Conservation (phyloP, 2,888 invertebrate genomes). For the Mactromeris polynyma region DNA sequence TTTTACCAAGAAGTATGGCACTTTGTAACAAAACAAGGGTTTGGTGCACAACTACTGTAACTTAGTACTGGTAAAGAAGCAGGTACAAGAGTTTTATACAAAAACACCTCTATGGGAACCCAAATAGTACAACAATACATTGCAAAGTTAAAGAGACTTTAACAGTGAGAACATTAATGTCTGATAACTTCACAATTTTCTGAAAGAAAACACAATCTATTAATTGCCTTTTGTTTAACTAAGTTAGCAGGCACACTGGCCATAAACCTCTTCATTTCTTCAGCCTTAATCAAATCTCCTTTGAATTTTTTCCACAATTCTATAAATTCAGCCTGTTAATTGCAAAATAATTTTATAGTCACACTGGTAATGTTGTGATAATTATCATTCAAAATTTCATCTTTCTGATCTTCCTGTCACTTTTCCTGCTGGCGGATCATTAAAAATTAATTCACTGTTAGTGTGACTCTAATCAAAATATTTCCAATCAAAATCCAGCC, state of each 20-base stretch:
- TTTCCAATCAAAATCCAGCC: slow-evolving; percentile 53
- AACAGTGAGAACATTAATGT: not conserved
- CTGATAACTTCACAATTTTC: not conserved
- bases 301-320: slow-evolving; percentile 13
- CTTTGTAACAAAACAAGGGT: too few relatives aligned
- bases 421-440: slow-evolving; percentile 56
- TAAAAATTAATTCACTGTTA: slow-evolving; percentile 62
- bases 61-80: too few relatives aligned
- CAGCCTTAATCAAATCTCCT: slow-evolving; percentile 34
- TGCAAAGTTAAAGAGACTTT: not conserved
- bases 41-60: too few relatives aligned
- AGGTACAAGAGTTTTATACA: too few relatives aligned
- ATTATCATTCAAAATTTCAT: slow-evolving; percentile 57
- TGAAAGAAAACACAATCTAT: slow-evolving; percentile 6
- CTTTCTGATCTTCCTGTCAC: slow-evolving; percentile 38
- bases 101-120: too few relatives aligned
- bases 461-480: slow-evolving; percentile 60
- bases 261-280: slow-evolving; percentile 1
- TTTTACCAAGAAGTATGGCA: too few relatives aligned
- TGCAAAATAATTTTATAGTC: slow-evolving; percentile 58
- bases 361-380: slow-evolving; percentile 44
- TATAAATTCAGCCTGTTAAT: slow-evolving; percentile 42
- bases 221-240: slow-evolving; percentile 23
- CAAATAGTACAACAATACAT: too few relatives aligned
- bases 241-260: slow-evolving; percentile 10